These are phyloP conservation scores for Mionectes macconnelli DNA, from an alignment of 2,113 vertebrate species.

Conservation along the genomic window DNA sequence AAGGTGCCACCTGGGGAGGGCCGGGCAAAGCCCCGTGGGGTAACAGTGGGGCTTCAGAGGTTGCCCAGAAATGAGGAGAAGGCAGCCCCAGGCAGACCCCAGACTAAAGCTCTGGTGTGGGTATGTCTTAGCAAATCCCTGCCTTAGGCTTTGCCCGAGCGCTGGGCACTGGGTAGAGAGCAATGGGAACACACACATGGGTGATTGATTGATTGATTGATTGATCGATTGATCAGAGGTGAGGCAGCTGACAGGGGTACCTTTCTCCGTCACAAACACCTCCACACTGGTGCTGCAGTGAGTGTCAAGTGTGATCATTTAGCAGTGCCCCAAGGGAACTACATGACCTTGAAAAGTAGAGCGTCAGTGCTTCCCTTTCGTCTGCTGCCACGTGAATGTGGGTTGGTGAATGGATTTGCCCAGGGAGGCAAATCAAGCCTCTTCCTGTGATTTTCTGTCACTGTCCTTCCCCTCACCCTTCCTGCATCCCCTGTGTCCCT, in stretches of 20 bases:
- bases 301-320: not conserved
- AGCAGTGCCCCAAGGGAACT: not conserved
- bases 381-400: not conserved
- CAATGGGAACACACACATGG: not conserved
- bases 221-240: not conserved
- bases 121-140: not conserved
- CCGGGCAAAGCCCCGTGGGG: not conserved
- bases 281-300: not conserved
- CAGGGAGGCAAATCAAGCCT: not conserved
- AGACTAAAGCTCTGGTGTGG: not conserved
- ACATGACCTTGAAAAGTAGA: not conserved
- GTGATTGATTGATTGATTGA: not conserved
- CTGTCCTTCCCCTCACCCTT: not conserved
- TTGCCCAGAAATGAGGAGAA: not conserved
- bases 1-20: not conserved
- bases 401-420: not conserved
- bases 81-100: not conserved
- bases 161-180: not conserved
- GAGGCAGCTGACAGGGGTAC: not conserved
- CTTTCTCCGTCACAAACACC: not conserved
- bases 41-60: not conserved
- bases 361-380: not conserved
- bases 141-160: not conserved
- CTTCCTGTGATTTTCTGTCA: conserved; percentile 12
- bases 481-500: not conserved